A percentile compares a stretch with the other conserved stretches of the same genome.
These are phyloP conservation scores for Neoascia interrupta DNA, from an alignment of 2,888 invertebrate species.

Conservation along the genomic window DNA sequence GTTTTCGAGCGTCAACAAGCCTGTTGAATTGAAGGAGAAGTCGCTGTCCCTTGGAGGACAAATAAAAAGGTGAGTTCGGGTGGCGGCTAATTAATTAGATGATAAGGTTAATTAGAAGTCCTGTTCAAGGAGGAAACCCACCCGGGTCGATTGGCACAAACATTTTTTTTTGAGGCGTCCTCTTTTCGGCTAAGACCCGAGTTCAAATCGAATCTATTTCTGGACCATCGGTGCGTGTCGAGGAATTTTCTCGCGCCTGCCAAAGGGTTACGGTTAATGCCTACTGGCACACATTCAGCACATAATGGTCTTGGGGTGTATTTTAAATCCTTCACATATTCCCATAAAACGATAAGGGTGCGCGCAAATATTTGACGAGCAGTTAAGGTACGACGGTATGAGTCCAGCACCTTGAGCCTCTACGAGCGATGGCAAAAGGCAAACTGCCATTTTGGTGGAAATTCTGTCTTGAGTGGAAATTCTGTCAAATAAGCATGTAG, in stretches of 20 bases:
- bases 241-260: background rate
- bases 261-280: too few species aligned
- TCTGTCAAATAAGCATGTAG: too few species aligned
- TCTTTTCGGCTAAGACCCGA: too few species aligned
- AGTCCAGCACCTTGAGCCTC: too few species aligned
- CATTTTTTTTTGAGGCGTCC: slow-evolving; percentile 47
- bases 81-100: slow-evolving; percentile 11
- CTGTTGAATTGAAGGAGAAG: slow-evolving; percentile 16
- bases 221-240: slow-evolving; percentile 45
- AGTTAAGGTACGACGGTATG: too few species aligned
- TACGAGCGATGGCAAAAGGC: too few species aligned
- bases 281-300: too few species aligned
- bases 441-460: too few species aligned
- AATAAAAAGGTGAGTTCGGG: slow-evolving; percentile 51
- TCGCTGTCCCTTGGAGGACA: slow-evolving; percentile 11
- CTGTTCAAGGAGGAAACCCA: background rate
- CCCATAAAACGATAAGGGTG: too few species aligned
- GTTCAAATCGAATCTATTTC: slow-evolving; percentile 40
- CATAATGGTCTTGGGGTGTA: background rate
- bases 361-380: too few species aligned
- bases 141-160: background rate
- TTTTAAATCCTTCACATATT: too few species aligned
- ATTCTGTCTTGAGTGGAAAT: too few species aligned
- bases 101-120: slow-evolving; percentile 25
- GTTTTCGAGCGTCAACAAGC: slow-evolving; percentile 10